Conservation (phyloP, 1,140 invertebrate species). For the Mesaphorura yosii region DNA sequence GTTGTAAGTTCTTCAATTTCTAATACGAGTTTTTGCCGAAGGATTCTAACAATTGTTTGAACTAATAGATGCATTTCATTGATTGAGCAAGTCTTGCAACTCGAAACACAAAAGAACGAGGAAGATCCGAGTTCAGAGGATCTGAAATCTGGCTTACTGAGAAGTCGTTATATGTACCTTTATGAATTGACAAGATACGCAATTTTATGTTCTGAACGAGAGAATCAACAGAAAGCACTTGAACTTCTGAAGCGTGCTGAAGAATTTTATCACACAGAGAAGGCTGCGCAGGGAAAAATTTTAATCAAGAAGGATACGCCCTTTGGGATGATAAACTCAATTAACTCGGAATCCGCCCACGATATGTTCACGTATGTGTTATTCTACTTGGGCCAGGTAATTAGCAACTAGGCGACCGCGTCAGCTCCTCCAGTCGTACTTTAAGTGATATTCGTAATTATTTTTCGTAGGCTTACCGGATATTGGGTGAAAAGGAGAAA, state of each 20-base stretch:
- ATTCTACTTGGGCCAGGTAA: constrained; percentile 30
- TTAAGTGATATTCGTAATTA: neutral
- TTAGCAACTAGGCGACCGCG: neutral
- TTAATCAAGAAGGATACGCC: neutral
- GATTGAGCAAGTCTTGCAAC: constrained; percentile 6
- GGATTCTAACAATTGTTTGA: neutral
- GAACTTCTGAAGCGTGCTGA: constrained; percentile 24
- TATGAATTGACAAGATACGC: constrained; percentile 28
- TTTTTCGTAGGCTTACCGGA: constrained; percentile 25
- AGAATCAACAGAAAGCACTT: constrained; percentile 23
- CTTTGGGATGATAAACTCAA: constrained; percentile 14
- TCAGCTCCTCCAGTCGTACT: neutral
- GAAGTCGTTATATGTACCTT: constrained; percentile 20
- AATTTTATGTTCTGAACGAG: constrained; percentile 26
- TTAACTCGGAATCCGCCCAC: constrained; percentile 26
- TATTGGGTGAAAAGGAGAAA: constrained; percentile 25
- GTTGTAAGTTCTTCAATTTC: constrained; percentile 8
- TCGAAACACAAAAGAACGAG: constrained; percentile 1
- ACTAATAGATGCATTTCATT: constrained; percentile 11
- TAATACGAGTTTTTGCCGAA: neutral
- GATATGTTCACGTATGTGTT: constrained; percentile 30
- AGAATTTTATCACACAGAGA: constrained; percentile 19
- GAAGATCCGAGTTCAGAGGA: constrained; percentile 8
- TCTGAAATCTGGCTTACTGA: neutral
- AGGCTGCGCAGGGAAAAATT: neutral